These are phyloP conservation scores for Propithecus deckenii DNA, from an alignment of 2,797 vertebrate genomes.

Conservation along the genomic window DNA sequence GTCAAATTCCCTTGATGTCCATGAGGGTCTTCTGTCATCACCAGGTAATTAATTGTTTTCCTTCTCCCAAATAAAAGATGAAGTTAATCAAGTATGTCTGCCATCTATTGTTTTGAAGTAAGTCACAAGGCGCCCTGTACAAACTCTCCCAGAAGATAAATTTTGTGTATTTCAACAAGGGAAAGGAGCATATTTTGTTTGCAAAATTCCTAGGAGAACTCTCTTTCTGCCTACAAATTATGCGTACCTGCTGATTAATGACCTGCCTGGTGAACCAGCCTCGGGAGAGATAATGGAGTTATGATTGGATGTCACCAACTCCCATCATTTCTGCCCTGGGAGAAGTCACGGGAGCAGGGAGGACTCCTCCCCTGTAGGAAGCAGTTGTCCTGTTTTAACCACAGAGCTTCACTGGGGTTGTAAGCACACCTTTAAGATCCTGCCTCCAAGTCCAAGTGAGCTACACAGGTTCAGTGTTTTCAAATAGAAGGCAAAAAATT, in stretches of 20 bases:
- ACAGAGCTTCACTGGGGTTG: background rate
- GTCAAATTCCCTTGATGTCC: background rate
- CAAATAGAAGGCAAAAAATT: background rate
- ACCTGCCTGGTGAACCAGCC: background rate
- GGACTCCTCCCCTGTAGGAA: background rate
- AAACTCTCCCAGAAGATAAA: background rate
- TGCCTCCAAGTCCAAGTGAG: background rate
- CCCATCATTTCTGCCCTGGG: background rate
- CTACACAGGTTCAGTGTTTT: background rate
- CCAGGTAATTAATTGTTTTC: slow-evolving; percentile 17
- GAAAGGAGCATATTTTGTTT: slow-evolving; percentile 20
- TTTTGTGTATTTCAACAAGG: slow-evolving; percentile 5
- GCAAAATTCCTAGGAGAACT: slow-evolving; percentile 9
- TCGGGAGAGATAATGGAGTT: background rate
- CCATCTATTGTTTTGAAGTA: background rate
- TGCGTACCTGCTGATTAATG: background rate
- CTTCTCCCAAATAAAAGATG: background rate
- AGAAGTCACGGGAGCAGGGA: background rate
- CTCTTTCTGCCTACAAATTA: background rate
- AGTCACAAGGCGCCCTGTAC: background rate
- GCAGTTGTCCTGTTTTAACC: background rate
- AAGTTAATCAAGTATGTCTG: background rate
- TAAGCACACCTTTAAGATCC: background rate
- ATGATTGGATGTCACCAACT: background rate
- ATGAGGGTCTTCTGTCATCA: background rate